Conservation (phyloP, 1,140 invertebrate genomes). For the Orchestia grillus region DNA sequence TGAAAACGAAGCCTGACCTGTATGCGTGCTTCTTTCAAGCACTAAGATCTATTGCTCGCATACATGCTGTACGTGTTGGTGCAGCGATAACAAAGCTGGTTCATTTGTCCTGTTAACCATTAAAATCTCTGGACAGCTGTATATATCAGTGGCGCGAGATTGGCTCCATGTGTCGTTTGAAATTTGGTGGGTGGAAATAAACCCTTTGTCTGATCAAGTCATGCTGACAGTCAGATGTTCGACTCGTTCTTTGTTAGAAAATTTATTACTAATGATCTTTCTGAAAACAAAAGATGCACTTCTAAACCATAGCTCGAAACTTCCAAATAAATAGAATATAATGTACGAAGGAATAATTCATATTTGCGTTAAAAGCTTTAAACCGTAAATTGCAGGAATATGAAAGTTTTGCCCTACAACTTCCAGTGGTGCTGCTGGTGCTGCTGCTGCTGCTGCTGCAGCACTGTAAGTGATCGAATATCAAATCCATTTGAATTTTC, state of each 20-base stretch:
- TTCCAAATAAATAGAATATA: not conserved
- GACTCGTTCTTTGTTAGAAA: not conserved
- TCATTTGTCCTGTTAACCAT: not conserved
- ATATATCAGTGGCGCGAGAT: not conserved
- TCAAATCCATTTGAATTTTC: not conserved
- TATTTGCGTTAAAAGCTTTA: not conserved
- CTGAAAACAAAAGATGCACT: not conserved
- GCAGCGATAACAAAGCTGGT: not conserved
- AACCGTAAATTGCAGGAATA: not conserved
- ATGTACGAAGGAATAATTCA: not conserved
- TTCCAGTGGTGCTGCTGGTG: too few relatives aligned
- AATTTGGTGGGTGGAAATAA: not conserved
- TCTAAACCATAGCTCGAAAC: not conserved
- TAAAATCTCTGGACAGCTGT: not conserved
- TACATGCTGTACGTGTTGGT: not conserved
- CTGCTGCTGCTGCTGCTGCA: not conserved
- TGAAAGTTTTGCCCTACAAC: too few relatives aligned
- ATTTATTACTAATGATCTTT: not conserved
- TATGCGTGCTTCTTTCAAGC: too few relatives aligned
- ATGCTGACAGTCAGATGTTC: too few relatives aligned
- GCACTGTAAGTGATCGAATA: not conserved
- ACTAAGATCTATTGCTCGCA: not conserved
- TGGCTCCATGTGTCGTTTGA: not conserved
- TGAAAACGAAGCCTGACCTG: too few relatives aligned
- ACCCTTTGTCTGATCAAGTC: too few relatives aligned